Percentiles rank a stretch among this genome's conserved stretches.
phyloP scores from a whole-genome alignment of 2,888 invertebrate species.

The Oxyscelio sp. region DNA sequence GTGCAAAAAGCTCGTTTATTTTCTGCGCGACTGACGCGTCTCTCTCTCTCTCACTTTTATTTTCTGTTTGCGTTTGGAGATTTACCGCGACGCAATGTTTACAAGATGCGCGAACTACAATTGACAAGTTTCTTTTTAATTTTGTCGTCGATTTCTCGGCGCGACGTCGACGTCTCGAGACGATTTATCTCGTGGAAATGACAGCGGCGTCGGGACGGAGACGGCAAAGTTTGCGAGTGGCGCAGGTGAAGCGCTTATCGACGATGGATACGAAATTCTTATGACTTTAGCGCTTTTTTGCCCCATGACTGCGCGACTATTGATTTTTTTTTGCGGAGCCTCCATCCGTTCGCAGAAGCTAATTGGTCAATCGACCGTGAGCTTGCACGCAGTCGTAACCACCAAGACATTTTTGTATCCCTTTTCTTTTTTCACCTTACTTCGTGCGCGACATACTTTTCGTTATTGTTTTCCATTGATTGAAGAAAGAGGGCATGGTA shows the following conservation, averaged over 20 bases:
- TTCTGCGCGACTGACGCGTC: too few relatives aligned
- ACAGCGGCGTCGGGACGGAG: not conserved
- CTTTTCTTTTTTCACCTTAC: not conserved
- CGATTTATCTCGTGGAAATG: constrained; percentile 7
- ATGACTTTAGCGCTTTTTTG: constrained; percentile 51
- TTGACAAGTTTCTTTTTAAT: too few relatives aligned
- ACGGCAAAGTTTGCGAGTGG: constrained; percentile 29
- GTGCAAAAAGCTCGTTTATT: too few relatives aligned
- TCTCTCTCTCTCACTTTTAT: too few relatives aligned
- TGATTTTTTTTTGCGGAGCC: constrained; percentile 12
- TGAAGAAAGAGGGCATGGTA: too few relatives aligned
- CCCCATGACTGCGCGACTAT: constrained; percentile 8
- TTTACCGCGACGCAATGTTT: too few relatives aligned
- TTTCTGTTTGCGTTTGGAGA: too few relatives aligned
- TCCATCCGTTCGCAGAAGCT: constrained; percentile 52
- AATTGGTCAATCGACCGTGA: constrained; percentile 61
- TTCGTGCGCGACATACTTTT: constrained; percentile 7
- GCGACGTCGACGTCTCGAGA: not conserved
- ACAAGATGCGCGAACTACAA: too few relatives aligned
- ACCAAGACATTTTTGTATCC: constrained; percentile 5
- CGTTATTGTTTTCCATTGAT: too few relatives aligned
- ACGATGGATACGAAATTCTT: constrained; percentile 15
- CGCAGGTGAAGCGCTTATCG: constrained; percentile 31
- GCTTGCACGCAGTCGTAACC: constrained; percentile 40
- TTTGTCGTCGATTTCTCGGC: not conserved